Conservation (phyloP, 2,113 vertebrate species). For the Neotoma lepida region DNA sequence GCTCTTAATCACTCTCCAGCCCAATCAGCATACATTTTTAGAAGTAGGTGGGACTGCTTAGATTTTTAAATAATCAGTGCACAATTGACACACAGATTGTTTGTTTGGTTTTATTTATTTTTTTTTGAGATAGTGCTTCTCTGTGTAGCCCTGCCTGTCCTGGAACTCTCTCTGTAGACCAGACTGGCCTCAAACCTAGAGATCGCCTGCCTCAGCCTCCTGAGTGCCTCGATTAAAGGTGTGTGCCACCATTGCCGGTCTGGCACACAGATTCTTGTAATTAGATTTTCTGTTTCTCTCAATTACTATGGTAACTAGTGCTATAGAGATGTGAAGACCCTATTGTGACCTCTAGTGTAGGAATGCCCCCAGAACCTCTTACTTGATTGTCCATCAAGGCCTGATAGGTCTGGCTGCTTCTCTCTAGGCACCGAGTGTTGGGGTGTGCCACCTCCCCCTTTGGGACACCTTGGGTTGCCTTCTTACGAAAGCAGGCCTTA, state of each 20-base stretch:
- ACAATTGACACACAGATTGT: not conserved
- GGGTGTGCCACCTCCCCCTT: not conserved
- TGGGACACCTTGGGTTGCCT: conserved; percentile 24
- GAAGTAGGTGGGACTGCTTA: conserved; percentile 29
- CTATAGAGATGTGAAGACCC: conserved; percentile 54
- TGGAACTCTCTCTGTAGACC: not conserved
- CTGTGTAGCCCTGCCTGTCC: not conserved
- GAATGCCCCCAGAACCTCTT: not conserved
- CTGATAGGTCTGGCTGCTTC: conserved; percentile 42
- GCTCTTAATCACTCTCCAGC: not conserved
- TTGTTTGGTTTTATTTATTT: not conserved
- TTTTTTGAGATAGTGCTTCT: not conserved
- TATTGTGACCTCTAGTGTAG: conserved; percentile 62
- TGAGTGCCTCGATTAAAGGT: not conserved
- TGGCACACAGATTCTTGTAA: conserved; percentile 33
- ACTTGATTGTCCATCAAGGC: not conserved
- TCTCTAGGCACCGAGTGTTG: not conserved
- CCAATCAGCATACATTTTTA: not conserved
- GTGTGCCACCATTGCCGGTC: not conserved
- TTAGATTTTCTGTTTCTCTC: conserved; percentile 17
- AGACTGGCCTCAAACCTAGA: not conserved
- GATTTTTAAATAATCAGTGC: not conserved
- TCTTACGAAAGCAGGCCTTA: conserved; percentile 7
- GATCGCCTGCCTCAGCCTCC: not conserved
- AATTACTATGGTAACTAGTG: conserved; percentile 55